phyloP scores from a whole-genome alignment of 1,140 invertebrate genomes.

The Zophobas morio region DNA sequence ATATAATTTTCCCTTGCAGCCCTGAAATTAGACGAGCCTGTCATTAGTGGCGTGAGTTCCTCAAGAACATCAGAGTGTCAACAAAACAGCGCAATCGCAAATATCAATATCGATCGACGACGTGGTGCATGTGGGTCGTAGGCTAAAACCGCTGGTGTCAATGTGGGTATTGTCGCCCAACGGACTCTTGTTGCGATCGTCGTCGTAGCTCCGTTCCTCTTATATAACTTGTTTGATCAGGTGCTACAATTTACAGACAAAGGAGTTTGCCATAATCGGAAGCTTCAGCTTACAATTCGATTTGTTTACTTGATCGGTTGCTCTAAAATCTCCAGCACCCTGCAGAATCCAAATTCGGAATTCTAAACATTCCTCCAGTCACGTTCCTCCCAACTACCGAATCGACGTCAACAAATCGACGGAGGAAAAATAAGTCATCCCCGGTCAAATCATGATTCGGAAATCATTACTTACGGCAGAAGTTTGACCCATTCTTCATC shows the following conservation, averaged over 20 bases:
- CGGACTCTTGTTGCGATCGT: slow-evolving; percentile 25
- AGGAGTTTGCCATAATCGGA: not conserved
- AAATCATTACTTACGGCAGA: too few species aligned
- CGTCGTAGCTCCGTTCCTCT: slow-evolving; percentile 4
- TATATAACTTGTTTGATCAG: slow-evolving; percentile 32
- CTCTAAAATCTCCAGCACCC: too few species aligned
- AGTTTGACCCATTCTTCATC: too few species aligned
- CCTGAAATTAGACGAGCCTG: slow-evolving; percentile 17
- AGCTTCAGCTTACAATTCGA: slow-evolving; percentile 6
- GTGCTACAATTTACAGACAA: slow-evolving; percentile 11
- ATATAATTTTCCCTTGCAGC: not conserved
- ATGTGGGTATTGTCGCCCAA: slow-evolving; percentile 42
- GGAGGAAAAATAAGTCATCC: too few species aligned
- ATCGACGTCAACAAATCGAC: too few species aligned
- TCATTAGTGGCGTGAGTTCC: slow-evolving; percentile 23
- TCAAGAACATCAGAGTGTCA: slow-evolving; percentile 40
- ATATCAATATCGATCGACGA: slow-evolving; percentile 45
- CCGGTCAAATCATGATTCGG: too few species aligned
- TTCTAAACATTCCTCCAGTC: too few species aligned
- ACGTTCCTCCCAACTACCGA: too few species aligned
- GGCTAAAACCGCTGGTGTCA: slow-evolving; percentile 41
- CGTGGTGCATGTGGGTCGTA: slow-evolving; percentile 44
- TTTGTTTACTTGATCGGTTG: slow-evolving; percentile 11
- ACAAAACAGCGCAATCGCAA: slow-evolving; percentile 46
- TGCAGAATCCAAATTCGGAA: too few species aligned